phyloP scores from a whole-genome alignment of 1,140 invertebrate genomes.

The Saccostrea cuccullata region DNA sequence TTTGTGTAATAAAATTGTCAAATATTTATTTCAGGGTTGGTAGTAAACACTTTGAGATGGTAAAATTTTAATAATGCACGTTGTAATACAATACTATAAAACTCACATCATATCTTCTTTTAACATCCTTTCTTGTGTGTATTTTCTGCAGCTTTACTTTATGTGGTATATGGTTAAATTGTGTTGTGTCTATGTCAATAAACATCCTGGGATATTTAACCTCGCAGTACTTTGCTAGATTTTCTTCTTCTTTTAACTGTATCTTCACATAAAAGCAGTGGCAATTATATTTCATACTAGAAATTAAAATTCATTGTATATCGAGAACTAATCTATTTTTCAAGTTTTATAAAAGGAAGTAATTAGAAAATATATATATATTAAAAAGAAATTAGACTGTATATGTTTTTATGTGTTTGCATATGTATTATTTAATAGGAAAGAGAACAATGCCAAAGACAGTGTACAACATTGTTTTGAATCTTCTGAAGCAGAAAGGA shows the following conservation, averaged over 20 bases:
- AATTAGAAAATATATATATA: not conserved
- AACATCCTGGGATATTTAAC: constrained; percentile 1
- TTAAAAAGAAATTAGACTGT: not conserved
- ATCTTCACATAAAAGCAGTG: not conserved
- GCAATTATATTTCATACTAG: not conserved
- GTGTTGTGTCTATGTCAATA: constrained; percentile 13
- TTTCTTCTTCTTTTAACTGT: not conserved
- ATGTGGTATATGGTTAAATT: not conserved
- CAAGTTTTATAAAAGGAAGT: not conserved
- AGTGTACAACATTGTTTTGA: constrained; percentile 4
- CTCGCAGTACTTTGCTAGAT: not conserved
- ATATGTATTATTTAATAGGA: constrained; percentile 28
- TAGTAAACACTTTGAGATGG: too few relatives aligned
- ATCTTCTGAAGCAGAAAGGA: not conserved
- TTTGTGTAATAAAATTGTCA: too few relatives aligned
- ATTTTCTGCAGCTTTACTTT: not conserved
- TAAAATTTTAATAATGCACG: not conserved
- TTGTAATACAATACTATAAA: constrained; percentile 21
- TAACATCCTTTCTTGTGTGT: not conserved
- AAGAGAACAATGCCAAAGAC: constrained; percentile 25
- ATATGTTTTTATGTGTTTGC: not conserved
- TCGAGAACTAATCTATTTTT: not conserved
- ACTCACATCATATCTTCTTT: not conserved
- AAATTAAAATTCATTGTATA: not conserved
- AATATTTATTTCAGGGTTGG: too few relatives aligned